Evolutionary conservation across 2,113 vertebrate species (phyloP).

Genomic region (Vanacampus margaritifer): DNA sequence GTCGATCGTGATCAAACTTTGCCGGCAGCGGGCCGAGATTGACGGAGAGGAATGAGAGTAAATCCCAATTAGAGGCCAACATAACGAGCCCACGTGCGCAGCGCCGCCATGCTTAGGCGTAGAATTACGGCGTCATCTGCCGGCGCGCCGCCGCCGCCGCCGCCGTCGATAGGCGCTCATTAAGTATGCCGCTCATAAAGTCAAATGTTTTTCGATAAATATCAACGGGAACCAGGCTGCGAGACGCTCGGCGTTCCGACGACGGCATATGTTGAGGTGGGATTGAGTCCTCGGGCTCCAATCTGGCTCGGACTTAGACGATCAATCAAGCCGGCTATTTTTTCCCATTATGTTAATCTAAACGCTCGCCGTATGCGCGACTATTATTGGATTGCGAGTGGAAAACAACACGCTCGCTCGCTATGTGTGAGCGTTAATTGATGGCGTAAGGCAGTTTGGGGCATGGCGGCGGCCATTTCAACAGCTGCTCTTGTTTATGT

Average conservation of each 20-base stretch:
- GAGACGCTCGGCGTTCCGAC: constrained; percentile 60
- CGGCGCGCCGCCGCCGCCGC: constrained; percentile 16
- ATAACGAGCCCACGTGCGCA: constrained; percentile 37
- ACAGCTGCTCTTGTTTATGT: constrained; percentile 69
- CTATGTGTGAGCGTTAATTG: constrained; percentile 63
- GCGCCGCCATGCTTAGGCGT: constrained; percentile 46
- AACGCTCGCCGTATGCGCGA: constrained; percentile 73
- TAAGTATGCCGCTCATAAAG: constrained; percentile 73
- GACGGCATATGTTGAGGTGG: constrained; percentile 76
- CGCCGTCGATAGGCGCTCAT: constrained; percentile 61
- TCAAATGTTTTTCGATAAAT: constrained; percentile 77
- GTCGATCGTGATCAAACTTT: background rate
- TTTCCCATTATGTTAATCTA: constrained; percentile 78
- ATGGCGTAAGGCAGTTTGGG: constrained; percentile 60
- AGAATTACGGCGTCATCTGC: constrained; percentile 69
- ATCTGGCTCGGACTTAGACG: constrained; percentile 75
- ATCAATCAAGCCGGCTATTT: constrained; percentile 74
- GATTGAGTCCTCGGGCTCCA: constrained; percentile 78
- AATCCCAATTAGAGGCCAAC: constrained; percentile 45
- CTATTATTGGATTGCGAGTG: constrained; percentile 65
- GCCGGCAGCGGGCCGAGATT: background rate
- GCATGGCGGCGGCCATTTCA: constrained; percentile 60
- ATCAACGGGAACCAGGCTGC: constrained; percentile 67
- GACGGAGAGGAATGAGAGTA: constrained; percentile 39
- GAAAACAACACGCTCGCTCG: constrained; percentile 61